Base-by-base conservation (phyloP, 1,140 invertebrate species). In the Drosophila triauraria region DNA sequence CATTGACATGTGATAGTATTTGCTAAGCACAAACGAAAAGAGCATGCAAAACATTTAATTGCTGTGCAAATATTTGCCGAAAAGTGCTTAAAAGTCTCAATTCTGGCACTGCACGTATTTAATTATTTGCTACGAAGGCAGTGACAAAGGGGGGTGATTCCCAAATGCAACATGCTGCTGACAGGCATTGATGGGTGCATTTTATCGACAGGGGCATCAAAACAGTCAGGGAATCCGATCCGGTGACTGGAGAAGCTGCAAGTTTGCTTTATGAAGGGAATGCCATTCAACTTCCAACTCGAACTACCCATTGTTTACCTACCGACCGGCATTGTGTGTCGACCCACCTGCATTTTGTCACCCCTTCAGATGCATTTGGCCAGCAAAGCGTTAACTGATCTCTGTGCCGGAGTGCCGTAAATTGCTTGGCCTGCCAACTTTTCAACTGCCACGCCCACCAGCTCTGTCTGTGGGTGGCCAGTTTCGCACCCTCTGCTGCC, bases 61-160 rank as follows among this genome's bases (percentile, higher is more conserved):
- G 71, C 67, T 59, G 47, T 48, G 50, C 25, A 83, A 80, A 88
- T 76, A 82, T 75, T 71, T 80, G 46, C 40, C 17, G 17, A 59
- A 75, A 56, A 62, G 23, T 67, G 27, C 35, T 70, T 47, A 76
- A 79, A 63, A 51, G 40, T 44, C 51, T 68, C 53, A 59, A 60
- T 47, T 48, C 43, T 40, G 50, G 10, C 65, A 40, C n/a, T 38
- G 53, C 48, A 76, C 51, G 63, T 63, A 70, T 50, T 82, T 70
- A 82, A 88, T 83, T 87, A 80, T 80, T 74, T 78, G 64, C 13
- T 50, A 30, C 69, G 50, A 48, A 57, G 77, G 27, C 5, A 17
- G 13, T 38, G 38, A 3, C 20, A 12, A n/a, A 10, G 20, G 7
- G 32, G 10, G 8, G 10, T 4, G n/a, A 7, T 25, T 12, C 27